Evolutionary conservation across 2,888 invertebrate genomes (phyloP).

Genomic region (Argyra leucocephala): DNA sequence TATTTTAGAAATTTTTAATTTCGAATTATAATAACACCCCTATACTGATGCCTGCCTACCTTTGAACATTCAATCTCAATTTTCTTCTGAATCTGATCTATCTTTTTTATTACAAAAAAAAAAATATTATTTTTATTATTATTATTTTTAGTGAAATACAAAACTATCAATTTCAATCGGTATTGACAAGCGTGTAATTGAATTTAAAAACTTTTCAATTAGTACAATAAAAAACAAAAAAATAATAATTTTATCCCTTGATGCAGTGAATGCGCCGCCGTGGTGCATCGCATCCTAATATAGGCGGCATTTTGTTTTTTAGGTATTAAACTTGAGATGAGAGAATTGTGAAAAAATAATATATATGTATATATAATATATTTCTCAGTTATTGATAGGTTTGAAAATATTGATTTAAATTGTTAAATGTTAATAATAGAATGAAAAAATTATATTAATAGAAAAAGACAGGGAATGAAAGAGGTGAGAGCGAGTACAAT

Average conservation of each 20-base stretch:
- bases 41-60: too few species aligned
- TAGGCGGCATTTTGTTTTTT: slow-evolving; percentile 2
- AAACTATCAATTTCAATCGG: background rate
- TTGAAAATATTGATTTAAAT: background rate
- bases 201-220: slow-evolving; percentile 6
- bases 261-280: background rate
- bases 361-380: too few species aligned
- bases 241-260: background rate
- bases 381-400: background rate
- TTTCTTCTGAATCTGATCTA: too few species aligned
- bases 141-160: background rate
- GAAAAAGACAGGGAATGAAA: background rate
- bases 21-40: too few species aligned
- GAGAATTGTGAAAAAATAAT: background rate
- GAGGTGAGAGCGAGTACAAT: background rate
- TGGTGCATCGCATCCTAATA: background rate
- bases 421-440: background rate
- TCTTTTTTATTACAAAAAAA: too few species aligned
- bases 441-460: too few species aligned
- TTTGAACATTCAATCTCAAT: too few species aligned
- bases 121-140: too few species aligned
- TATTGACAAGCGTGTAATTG: slow-evolving; percentile 4
- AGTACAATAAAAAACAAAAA: background rate
- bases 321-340: background rate
- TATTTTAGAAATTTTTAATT: too few species aligned